Evolutionary conservation across 2,888 invertebrate species (phyloP).

Genomic region (Ceraclea dissimilis): DNA sequence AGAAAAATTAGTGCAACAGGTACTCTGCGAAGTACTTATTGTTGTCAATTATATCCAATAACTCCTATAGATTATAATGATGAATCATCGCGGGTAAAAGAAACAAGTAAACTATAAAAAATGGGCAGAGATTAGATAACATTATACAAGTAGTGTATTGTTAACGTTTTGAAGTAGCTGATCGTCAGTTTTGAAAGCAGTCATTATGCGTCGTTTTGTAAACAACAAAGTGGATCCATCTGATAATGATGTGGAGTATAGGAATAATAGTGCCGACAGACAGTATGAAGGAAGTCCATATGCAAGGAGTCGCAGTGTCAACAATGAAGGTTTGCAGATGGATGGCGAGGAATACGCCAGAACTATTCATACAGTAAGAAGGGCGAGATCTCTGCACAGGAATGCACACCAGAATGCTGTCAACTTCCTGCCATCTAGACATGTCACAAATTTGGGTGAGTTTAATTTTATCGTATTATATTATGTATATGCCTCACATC

Average conservation of each 20-base stretch:
- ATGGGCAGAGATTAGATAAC: no score
- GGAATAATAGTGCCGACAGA: slow-evolving; percentile 9
- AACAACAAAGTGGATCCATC: slow-evolving; percentile 13
- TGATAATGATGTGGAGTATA: slow-evolving; percentile 11
- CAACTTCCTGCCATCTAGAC: slow-evolving; percentile 45
- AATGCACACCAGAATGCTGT: slow-evolving; percentile 31
- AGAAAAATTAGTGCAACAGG: no score
- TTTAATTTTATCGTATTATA: neutral
- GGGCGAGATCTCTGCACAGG: slow-evolving; percentile 21
- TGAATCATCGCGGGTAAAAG: no score
- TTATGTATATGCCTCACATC: no score
- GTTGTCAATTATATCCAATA: no score
- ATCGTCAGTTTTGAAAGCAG: no score
- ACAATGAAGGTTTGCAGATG: neutral
- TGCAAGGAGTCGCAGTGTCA: slow-evolving; percentile 15
- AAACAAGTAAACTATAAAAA: no score
- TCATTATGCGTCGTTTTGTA: slow-evolving; percentile 13
- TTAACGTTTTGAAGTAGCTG: no score
- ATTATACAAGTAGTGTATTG: no score
- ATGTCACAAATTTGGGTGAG: slow-evolving; percentile 28
- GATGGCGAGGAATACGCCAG: slow-evolving; percentile 7
- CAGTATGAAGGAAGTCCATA: slow-evolving; percentile 1
- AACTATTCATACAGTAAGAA: slow-evolving; percentile 15
- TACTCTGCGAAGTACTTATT: no score
- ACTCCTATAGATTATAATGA: no score